Evolutionary conservation across 2,888 invertebrate genomes (phyloP).

Genomic region (Andricus quercusramuli): DNA sequence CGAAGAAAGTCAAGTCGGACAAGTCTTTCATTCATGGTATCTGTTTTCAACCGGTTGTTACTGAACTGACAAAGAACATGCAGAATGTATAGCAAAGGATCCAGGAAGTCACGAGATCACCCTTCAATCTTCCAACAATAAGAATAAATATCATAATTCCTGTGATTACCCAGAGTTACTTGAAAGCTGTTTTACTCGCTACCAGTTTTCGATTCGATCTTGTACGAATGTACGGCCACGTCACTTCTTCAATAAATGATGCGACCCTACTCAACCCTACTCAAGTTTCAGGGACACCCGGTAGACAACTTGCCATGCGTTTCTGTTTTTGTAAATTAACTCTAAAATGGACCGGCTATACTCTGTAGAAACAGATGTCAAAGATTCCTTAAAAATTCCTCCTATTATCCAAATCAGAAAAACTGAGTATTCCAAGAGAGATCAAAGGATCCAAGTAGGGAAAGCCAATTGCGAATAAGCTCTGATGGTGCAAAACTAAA

Average conservation of each 20-base stretch:
- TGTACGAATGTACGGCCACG: background rate
- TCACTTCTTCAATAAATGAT: background rate
- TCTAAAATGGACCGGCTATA: background rate
- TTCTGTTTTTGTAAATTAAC: background rate
- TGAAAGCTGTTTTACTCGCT: background rate
- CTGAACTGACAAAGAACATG: background rate
- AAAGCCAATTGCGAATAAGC: too few species aligned
- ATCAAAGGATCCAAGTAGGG: too few species aligned
- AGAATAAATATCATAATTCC: background rate
- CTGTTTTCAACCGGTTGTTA: background rate
- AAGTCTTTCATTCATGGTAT: conserved; percentile 7
- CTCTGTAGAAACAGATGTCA: too few species aligned
- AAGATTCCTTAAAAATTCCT: too few species aligned
- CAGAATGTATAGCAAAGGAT: background rate
- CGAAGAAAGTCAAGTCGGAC: background rate
- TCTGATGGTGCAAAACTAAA: too few species aligned
- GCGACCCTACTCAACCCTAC: background rate
- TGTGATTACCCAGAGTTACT: background rate
- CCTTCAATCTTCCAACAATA: background rate
- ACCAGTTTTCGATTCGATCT: background rate
- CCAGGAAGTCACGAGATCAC: background rate
- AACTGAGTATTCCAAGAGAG: too few species aligned
- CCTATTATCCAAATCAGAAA: too few species aligned
- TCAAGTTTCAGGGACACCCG: background rate
- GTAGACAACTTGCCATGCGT: background rate